Conservation (phyloP, 2,888 invertebrate species). For the Tuta absoluta region DNA sequence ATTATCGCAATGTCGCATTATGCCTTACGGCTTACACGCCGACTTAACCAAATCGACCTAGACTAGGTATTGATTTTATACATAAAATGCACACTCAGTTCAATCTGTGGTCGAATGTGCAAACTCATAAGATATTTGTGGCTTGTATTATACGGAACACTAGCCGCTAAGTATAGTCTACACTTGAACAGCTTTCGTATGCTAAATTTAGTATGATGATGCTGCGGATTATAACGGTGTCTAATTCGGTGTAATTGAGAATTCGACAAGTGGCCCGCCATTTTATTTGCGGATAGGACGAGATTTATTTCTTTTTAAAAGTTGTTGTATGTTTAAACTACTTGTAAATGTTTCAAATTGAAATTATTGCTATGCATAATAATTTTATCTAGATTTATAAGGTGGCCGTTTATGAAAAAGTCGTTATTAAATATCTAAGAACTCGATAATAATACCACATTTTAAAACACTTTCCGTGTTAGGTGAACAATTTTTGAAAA, state of each 20-base stretch:
- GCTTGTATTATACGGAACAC: background rate
- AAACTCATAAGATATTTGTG: background rate
- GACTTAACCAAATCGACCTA: too few species aligned
- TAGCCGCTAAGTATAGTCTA: background rate
- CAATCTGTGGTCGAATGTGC: background rate
- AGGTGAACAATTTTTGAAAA: too few species aligned
- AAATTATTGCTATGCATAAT: background rate
- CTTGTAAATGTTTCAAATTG: background rate
- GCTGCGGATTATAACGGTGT: conserved; percentile 39
- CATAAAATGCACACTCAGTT: background rate
- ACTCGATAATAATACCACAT: too few species aligned
- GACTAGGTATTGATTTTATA: background rate
- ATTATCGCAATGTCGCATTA: too few species aligned
- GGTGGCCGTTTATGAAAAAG: too few species aligned
- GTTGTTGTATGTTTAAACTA: background rate
- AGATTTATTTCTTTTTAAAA: conserved; percentile 6
- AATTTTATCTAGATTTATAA: background rate
- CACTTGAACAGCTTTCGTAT: conserved; percentile 9
- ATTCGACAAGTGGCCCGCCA: conserved; percentile 32
- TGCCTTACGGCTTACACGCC: too few species aligned
- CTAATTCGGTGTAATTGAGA: conserved; percentile 44
- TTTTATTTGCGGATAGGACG: conserved; percentile 12
- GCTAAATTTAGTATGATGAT: conserved; percentile 15
- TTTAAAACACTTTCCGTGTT: too few species aligned
- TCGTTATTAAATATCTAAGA: too few species aligned